phyloP scores from a whole-genome alignment of 2,797 vertebrate genomes.

The Alfaro cultratus region DNA sequence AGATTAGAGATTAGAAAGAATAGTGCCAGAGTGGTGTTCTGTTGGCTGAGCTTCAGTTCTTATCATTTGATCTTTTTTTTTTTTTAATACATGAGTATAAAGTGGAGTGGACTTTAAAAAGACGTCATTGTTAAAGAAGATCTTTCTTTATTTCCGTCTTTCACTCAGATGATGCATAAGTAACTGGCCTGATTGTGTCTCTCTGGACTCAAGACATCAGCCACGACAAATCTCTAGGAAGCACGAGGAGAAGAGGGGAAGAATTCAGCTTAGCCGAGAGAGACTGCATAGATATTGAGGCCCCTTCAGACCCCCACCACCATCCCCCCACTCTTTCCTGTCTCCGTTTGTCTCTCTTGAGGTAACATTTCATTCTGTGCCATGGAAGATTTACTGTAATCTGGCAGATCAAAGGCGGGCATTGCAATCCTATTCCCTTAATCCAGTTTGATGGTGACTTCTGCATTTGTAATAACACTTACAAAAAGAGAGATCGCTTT shows the following conservation, averaged over 20 bases:
- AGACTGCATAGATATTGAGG: constrained; percentile 55
- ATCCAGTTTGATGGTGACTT: constrained; percentile 81
- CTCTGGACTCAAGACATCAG: constrained; percentile 59
- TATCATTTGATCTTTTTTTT: constrained; percentile 28
- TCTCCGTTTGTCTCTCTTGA: constrained; percentile 30
- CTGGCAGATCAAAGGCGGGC: constrained; percentile 83
- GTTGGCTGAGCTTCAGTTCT: constrained; percentile 29
- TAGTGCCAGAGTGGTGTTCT: constrained; percentile 18
- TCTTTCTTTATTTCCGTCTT: constrained; percentile 2
- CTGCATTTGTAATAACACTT: constrained; percentile 77
- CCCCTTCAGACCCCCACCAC: constrained; percentile 48
- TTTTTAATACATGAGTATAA: constrained; percentile 20
- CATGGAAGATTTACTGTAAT: constrained; percentile 82
- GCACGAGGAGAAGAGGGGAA: constrained; percentile 51
- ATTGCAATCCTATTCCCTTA: constrained; percentile 81
- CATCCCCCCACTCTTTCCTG: constrained; percentile 19
- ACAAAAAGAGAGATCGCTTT: constrained; percentile 66
- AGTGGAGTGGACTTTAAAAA: constrained; percentile 18
- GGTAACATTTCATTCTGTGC: constrained; percentile 76
- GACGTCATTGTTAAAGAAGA: constrained; percentile 29
- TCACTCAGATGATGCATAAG: constrained; percentile 31
- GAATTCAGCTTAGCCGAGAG: constrained; percentile 68
- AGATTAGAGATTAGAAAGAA: constrained; percentile 40
- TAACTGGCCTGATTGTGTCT: constrained; percentile 61
- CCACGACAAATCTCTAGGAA: constrained; percentile 70